These are phyloP conservation scores for Phyllotreta striolata DNA, from an alignment of 2,888 invertebrate species.

Conservation along the genomic window DNA sequence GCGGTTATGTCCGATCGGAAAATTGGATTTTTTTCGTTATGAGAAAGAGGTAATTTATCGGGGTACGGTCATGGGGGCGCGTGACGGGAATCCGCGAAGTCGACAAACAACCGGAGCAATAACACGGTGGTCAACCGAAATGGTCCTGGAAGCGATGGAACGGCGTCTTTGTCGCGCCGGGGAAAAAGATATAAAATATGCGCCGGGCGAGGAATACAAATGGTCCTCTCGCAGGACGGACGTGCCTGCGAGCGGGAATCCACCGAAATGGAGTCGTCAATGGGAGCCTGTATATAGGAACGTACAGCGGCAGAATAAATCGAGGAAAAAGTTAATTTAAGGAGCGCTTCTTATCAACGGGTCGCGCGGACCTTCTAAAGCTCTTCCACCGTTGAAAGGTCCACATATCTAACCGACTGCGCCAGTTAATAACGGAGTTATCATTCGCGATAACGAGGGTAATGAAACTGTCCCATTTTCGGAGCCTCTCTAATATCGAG, in stretches of 20 bases:
- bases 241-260: constrained; percentile 7
- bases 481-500: constrained; percentile 55
- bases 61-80: constrained; percentile 15
- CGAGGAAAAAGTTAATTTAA: too few species aligned
- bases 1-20: background rate
- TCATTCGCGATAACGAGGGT: constrained; percentile 55
- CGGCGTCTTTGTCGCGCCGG: constrained; percentile 22
- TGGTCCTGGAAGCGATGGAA: constrained; percentile 28
- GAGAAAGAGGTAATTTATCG: background rate
- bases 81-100: constrained; percentile 24
- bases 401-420: constrained; percentile 54
- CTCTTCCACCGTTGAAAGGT: constrained; percentile 53
- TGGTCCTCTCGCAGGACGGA: constrained; percentile 10
- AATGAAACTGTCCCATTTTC: constrained; percentile 57
- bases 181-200: constrained; percentile 31
- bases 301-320: too few species aligned
- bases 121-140: constrained; percentile 32
- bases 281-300: too few species aligned
- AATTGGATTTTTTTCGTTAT: background rate
- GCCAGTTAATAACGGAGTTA: constrained; percentile 56
- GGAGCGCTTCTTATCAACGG: too few species aligned
- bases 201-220: constrained; percentile 29
- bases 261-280: background rate
- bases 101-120: constrained; percentile 30
- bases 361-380: too few species aligned